A percentile compares a stretch with the other conserved stretches of the same genome.
Conservation (phyloP, 1,140 invertebrate genomes). For the Sarcophaga peregrina region DNA sequence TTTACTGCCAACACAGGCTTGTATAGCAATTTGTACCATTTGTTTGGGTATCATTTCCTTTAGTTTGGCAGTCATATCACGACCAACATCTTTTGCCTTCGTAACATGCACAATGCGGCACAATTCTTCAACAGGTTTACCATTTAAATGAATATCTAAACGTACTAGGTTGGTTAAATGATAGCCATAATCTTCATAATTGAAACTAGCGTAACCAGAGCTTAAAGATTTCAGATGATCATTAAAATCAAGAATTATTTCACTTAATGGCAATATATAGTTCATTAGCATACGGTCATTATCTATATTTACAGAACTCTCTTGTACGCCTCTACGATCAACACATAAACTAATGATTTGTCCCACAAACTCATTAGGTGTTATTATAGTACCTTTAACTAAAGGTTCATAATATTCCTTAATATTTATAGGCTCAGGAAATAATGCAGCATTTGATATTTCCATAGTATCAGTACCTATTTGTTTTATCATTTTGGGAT, state of each 20-base stretch:
- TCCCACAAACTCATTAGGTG: slow-evolving; percentile 80
- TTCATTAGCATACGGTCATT: slow-evolving; percentile 83
- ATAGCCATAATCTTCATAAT: slow-evolving; percentile 94
- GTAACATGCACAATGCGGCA: slow-evolving; percentile 82
- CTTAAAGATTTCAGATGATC: slow-evolving; percentile 89
- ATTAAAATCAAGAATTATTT: slow-evolving; percentile 96
- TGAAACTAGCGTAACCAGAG: slow-evolving; percentile 97
- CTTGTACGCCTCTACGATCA: slow-evolving; percentile 82
- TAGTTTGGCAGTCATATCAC: slow-evolving; percentile 80
- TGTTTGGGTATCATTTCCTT: slow-evolving; percentile 91
- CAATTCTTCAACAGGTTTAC: slow-evolving; percentile 85
- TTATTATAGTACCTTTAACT: slow-evolving; percentile 88
- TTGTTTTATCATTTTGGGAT: slow-evolving; percentile 73
- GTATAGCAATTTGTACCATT: slow-evolving; percentile 86
- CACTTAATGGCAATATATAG: slow-evolving; percentile 88
- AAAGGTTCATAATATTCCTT: slow-evolving; percentile 88
- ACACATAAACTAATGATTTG: slow-evolving; percentile 79
- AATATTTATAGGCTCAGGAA: slow-evolving; percentile 78
- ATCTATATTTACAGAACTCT: slow-evolving; percentile 83
- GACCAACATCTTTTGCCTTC: slow-evolving; percentile 76
- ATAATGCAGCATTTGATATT: slow-evolving; percentile 87
- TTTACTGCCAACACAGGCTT: slow-evolving; percentile 85
- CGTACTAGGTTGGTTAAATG: slow-evolving; percentile 71
- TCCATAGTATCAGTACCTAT: slow-evolving; percentile 76
- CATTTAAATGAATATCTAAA: slow-evolving; percentile 86